Conservation (phyloP, 2,113 vertebrate species). For the Micronycteris hirsuta region DNA sequence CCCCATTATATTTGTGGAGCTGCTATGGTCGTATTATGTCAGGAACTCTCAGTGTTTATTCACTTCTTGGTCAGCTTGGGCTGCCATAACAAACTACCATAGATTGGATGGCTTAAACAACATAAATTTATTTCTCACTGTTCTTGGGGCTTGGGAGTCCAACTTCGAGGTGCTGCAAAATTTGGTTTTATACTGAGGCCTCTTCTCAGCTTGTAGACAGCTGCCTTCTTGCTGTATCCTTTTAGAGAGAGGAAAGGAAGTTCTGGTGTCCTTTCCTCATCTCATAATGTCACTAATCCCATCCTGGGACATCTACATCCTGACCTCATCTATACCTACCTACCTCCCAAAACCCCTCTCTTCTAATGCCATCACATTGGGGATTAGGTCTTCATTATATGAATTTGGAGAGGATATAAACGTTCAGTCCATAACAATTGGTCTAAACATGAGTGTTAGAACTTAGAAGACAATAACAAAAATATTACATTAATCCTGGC, state of each 20-base stretch:
- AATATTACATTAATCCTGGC: background rate
- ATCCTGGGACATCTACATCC: background rate
- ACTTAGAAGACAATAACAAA: background rate
- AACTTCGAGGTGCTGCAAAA: background rate
- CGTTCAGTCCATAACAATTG: background rate
- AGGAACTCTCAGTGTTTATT: background rate
- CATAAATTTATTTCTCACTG: background rate
- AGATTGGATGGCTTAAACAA: background rate
- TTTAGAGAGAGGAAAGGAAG: background rate
- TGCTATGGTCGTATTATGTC: background rate
- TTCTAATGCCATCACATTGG: background rate
- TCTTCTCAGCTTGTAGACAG: background rate
- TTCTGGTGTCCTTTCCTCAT: background rate
- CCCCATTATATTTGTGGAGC: background rate
- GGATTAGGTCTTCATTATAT: background rate
- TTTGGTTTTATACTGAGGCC: background rate
- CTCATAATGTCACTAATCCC: background rate
- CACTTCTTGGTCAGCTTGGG: background rate
- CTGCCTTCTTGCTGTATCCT: background rate
- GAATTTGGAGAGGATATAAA: background rate
- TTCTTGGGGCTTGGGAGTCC: background rate
- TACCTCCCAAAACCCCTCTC: background rate
- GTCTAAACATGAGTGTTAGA: background rate
- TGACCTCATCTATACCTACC: background rate
- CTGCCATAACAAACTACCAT: background rate